Percentiles rank a stretch among this genome's conserved stretches.
Conservation (phyloP, 2,888 invertebrate species). For the Sminthurinus aureus region DNA sequence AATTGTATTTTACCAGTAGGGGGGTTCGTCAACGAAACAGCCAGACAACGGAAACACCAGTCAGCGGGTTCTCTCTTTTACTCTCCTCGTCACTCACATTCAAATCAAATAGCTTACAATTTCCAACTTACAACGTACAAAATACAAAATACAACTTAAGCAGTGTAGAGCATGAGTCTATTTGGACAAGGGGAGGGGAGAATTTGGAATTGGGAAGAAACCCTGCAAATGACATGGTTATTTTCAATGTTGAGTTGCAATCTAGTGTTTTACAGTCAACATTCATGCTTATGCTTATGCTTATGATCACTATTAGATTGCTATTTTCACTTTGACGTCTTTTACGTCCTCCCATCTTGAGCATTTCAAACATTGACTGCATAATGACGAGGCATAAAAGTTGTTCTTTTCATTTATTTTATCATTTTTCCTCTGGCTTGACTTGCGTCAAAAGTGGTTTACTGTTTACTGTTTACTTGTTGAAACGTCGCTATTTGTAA, state of each 20-base stretch:
- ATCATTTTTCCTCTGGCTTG: no score
- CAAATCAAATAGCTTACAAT: background rate
- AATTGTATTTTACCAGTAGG: constrained; percentile 39
- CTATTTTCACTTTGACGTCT: no score
- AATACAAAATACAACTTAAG: no score
- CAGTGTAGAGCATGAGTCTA: background rate
- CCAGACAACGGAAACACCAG: background rate
- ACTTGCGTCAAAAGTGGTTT: no score
- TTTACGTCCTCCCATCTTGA: background rate
- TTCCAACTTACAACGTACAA: no score
- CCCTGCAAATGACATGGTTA: constrained; percentile 48
- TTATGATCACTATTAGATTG: constrained; percentile 7
- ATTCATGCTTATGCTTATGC: constrained; percentile 35
- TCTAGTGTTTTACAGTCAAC: constrained; percentile 37
- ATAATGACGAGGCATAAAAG: no score
- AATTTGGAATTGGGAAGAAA: background rate
- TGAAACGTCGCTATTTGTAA: no score
- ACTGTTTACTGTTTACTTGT: no score
- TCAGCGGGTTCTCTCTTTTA: background rate
- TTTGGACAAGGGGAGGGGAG: constrained; percentile 2
- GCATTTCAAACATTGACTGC: background rate
- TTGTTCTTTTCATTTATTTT: no score
- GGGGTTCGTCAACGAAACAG: constrained; percentile 7
- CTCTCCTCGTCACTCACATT: no score
- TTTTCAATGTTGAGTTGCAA: no score